Percentiles rank a stretch among this genome's conserved stretches.
phyloP scores from a whole-genome alignment of 1,140 invertebrate genomes.

The Meloidogyne chitwoodi region DNA sequence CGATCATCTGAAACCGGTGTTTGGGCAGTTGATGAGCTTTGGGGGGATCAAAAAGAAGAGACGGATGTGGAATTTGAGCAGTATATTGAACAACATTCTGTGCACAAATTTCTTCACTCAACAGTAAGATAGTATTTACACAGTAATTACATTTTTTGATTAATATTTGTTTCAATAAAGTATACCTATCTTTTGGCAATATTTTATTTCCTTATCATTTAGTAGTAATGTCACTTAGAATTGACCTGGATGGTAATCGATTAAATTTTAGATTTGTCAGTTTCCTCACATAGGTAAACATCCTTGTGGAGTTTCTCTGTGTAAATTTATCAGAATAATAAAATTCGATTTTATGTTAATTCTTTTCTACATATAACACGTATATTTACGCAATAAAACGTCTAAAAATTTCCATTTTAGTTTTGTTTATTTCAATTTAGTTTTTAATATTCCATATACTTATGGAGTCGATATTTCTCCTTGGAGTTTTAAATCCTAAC shows the following conservation, averaged over 20 bases:
- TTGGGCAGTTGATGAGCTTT: slow-evolving; percentile 8
- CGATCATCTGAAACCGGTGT: not conserved
- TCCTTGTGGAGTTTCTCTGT: too few species aligned
- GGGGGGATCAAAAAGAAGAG: slow-evolving; percentile 7
- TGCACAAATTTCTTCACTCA: slow-evolving; percentile 4
- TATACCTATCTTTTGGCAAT: too few species aligned
- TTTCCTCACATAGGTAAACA: too few species aligned
- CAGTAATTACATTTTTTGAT: too few species aligned
- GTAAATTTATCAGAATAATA: not conserved
- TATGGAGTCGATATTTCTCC: not conserved
- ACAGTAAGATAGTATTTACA: not conserved
- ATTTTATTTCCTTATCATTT: too few species aligned
- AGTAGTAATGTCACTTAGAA: too few species aligned
- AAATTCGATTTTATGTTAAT: not conserved
- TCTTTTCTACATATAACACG: not conserved
- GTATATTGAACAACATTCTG: slow-evolving; percentile 5
- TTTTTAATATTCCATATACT: not conserved
- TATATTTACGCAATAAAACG: too few species aligned
- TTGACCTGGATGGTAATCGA: too few species aligned
- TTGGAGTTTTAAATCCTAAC: not conserved
- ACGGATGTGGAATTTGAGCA: slow-evolving; percentile 4
- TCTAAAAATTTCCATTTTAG: too few species aligned
- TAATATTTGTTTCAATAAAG: too few species aligned
- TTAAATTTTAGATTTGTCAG: too few species aligned
- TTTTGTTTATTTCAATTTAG: not conserved